Evolutionary conservation across 2,113 vertebrate species (phyloP).

Genomic region (Oenanthe melanoleuca): DNA sequence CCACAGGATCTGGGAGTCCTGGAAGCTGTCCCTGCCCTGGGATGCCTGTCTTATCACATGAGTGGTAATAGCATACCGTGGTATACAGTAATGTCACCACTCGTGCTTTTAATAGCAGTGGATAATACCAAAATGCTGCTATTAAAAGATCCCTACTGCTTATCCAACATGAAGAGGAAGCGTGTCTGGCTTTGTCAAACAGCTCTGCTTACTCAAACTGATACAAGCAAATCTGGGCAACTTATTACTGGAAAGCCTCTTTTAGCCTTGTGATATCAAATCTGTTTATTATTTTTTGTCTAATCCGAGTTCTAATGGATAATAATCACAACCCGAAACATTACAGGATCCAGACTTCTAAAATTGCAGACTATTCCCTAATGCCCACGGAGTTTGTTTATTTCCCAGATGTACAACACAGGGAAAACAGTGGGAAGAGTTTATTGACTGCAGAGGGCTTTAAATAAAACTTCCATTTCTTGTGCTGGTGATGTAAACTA

Average conservation of each 20-base stretch:
- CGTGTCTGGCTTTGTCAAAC: not conserved
- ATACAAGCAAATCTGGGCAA: not conserved
- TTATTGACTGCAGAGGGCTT: not conserved
- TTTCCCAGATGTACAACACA: not conserved
- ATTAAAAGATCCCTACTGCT: not conserved
- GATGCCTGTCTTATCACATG: not conserved
- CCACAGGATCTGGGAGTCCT: not conserved
- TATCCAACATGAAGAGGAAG: not conserved
- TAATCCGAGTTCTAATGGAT: not conserved
- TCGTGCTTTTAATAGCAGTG: not conserved
- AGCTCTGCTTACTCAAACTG: not conserved
- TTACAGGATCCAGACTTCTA: not conserved
- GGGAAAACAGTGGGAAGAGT: not conserved
- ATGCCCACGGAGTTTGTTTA: not conserved
- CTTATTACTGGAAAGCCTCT: not conserved
- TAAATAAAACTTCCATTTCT: constrained; percentile 24
- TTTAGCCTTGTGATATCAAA: not conserved
- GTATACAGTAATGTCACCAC: not conserved
- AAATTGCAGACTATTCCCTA: not conserved
- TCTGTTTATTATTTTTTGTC: not conserved
- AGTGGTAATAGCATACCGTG: not conserved
- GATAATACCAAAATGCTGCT: not conserved
- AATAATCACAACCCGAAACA: not conserved
- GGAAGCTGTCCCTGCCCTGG: not conserved
- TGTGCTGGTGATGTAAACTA: not conserved